Conservation (phyloP, 2,113 vertebrate genomes). For the Clarias magur region DNA sequence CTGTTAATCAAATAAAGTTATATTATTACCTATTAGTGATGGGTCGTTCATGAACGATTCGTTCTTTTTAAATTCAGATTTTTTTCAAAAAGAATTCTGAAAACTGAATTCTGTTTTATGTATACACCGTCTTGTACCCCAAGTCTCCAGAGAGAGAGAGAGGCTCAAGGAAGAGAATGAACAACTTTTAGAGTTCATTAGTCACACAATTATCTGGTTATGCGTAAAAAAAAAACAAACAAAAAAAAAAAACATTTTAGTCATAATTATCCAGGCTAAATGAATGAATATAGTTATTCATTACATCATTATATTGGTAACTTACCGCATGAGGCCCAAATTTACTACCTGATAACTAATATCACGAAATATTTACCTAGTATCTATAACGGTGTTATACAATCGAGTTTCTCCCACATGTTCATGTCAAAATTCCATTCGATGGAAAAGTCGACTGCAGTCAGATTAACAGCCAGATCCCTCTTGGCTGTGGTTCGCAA, state of each 20-base stretch:
- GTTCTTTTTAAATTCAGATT: too few species aligned
- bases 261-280: background rate
- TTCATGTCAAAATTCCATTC: background rate
- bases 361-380: background rate
- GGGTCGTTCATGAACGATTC: too few species aligned
- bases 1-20: too few species aligned
- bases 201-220: background rate
- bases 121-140: too few species aligned
- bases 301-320: background rate
- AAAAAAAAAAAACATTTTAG: background rate
- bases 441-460: background rate
- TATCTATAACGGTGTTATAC: background rate
- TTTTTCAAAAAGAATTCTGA: too few species aligned
- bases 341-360: background rate
- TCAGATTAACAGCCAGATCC: background rate
- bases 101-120: too few species aligned
- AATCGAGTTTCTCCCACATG: background rate
- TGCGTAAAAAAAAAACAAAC: background rate
- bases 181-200: background rate
- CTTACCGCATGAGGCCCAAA: background rate
- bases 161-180: background rate
- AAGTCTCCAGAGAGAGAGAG: too few species aligned
- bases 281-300: background rate
- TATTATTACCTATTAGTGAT: too few species aligned
- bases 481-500: background rate